Base-by-base conservation (phyloP, 1,140 invertebrate genomes). In the Zaprionus taronus region DNA sequence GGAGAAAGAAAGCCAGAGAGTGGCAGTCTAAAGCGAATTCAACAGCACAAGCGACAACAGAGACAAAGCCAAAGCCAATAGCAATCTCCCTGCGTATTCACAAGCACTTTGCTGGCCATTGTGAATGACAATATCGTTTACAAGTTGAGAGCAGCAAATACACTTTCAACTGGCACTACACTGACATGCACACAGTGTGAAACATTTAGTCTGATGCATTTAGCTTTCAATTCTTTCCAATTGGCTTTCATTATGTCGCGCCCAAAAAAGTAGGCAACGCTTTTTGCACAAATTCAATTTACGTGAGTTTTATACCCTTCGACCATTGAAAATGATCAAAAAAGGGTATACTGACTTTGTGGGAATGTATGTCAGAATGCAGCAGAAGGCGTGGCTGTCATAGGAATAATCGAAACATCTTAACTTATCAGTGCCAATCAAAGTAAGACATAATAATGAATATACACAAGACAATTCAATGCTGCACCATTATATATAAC, bases 51-150 rank as follows among this genome's bases (percentile, higher is more conserved):
- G 51, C 47, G 20, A 34, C 15, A 51, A 9, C 9, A 61, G n/a
- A 24, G 36, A 49, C 31, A 65, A 41, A 34, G 38, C 26, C 47
- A 80, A 62, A 17, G 41, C 41, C n/a, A 47, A 47, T 70, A 58
- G 63, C 57, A 70, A 51, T 51, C 47, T 24, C 12, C 47, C 17
- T 1, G 11, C 47, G 47, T 20, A 51, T 51, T 51, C 47, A 20
- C 47, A 51, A 22, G 20, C 47, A 51, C 47, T 51, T 51, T 17
- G n/a, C 41, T 76, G 56, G 53, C 69, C 66, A 81, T 78, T 81
- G 66, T 85, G 68, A 62, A 84, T 71, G 72, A 61, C 76, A 76
- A 53, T 65, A 84, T 77, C 68, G 77, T 72, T 80, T 72, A 74
- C 61, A 71, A 61, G 61, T 72, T 63, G 22, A 74, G 73, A 49